Conservation (phyloP, 1,140 invertebrate genomes). For the Coenobita brevimanus region DNA sequence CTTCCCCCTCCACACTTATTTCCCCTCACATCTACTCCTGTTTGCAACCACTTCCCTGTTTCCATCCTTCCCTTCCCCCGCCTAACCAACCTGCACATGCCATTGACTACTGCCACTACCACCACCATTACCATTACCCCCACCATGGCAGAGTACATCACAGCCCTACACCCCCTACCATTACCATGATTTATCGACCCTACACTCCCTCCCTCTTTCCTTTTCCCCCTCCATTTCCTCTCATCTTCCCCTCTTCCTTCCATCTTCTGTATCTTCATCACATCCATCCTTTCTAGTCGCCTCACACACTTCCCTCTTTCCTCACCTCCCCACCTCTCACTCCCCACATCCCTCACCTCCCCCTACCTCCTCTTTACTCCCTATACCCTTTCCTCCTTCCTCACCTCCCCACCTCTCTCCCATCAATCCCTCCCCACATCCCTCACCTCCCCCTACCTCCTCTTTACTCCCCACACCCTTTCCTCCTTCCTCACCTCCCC, state of each 20-base stretch:
- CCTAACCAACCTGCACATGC: constrained; percentile 10
- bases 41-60: not conserved
- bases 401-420: not conserved
- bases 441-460: not conserved
- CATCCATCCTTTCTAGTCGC: not conserved
- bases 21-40: not conserved
- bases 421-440: not conserved
- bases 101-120: not conserved
- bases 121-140: constrained; percentile 10
- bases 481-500: not conserved
- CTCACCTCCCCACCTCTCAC: not conserved
- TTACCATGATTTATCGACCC: too few relatives aligned
- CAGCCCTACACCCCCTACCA: too few relatives aligned
- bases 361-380: not conserved
- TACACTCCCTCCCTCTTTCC: not conserved
- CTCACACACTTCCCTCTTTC: not conserved
- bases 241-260: not conserved
- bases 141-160: too few relatives aligned
- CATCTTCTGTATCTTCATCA: not conserved
- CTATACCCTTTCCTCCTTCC: not conserved
- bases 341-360: not conserved
- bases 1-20: not conserved
- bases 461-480: not conserved
- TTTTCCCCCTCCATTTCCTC: not conserved
- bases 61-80: not conserved